Conservation (phyloP, 2,888 invertebrate genomes). For the Orthosia gothica region DNA sequence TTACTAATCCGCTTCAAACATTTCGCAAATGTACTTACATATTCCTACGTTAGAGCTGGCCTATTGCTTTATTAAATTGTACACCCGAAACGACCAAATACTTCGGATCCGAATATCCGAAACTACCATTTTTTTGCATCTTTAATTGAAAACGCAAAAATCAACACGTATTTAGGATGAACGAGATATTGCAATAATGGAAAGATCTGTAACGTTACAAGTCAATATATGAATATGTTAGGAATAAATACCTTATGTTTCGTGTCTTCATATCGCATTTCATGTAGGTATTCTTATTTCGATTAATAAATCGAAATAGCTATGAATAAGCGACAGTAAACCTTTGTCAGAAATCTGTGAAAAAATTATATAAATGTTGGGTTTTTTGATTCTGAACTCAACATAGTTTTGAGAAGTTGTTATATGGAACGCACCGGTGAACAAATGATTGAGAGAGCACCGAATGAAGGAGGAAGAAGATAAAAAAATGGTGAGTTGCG, state of each 20-base stretch:
- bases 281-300: no score
- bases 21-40: not conserved
- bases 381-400: no score
- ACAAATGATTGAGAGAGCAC: no score
- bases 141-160: constrained; percentile 58
- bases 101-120: constrained; percentile 21
- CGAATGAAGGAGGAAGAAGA: no score
- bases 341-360: no score
- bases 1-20: not conserved
- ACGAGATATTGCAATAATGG: constrained; percentile 9
- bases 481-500: no score
- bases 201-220: not conserved
- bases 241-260: not conserved
- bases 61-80: constrained; percentile 17
- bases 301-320: no score
- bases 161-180: constrained; percentile 40
- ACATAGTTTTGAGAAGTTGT: no score
- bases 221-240: not conserved
- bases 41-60: not conserved
- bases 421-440: no score
- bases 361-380: no score
- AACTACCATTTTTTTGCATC: constrained; percentile 52
- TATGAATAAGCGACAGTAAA: no score
- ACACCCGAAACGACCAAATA: constrained; percentile 28
- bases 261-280: no score